These are phyloP conservation scores for Polylopha cassiicola DNA, from an alignment of 2,888 invertebrate genomes.

Conservation along the genomic window DNA sequence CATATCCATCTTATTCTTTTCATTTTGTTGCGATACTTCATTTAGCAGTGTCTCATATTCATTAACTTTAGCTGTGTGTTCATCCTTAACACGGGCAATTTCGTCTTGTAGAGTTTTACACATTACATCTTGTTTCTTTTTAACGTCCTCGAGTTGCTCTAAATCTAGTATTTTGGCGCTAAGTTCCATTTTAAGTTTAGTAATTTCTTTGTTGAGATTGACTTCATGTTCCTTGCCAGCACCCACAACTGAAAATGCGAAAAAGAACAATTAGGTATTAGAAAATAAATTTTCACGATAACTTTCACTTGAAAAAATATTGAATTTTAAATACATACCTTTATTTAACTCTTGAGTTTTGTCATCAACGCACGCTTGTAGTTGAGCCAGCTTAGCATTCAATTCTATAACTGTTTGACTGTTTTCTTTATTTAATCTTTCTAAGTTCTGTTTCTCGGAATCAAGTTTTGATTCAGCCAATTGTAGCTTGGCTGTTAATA, in stretches of 20 bases:
- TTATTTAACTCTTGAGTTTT: conserved; percentile 72
- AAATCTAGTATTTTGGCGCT: conserved; percentile 75
- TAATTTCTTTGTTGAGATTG: conserved; percentile 69
- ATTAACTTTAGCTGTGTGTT: conserved; percentile 59
- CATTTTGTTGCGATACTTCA: conserved; percentile 62
- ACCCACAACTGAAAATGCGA: conserved; percentile 56
- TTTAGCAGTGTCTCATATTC: conserved; percentile 67
- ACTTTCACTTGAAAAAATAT: conserved; percentile 20
- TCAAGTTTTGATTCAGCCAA: conserved; percentile 70
- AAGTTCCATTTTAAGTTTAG: conserved; percentile 73
- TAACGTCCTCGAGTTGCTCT: conserved; percentile 66
- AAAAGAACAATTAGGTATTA: conserved; percentile 2
- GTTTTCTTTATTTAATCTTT: conserved; percentile 67
- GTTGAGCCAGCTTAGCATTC: conserved; percentile 62
- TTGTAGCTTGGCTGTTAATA: conserved; percentile 71
- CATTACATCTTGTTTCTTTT: conserved; percentile 56
- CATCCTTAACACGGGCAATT: conserved; percentile 54
- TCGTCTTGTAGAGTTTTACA: conserved; percentile 61
- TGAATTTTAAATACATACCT: conserved; percentile 43
- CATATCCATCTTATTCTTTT: conserved; percentile 62
- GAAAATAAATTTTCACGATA: conserved; percentile 4
- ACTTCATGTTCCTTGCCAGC: conserved; percentile 70
- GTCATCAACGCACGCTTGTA: conserved; percentile 70
- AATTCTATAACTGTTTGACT: conserved; percentile 68
- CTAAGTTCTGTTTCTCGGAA: conserved; percentile 65